Percentiles rank a stretch among this genome's conserved stretches.
Evolutionary conservation across 2,888 invertebrate species (phyloP).

Genomic region (Encarsia formosa): DNA sequence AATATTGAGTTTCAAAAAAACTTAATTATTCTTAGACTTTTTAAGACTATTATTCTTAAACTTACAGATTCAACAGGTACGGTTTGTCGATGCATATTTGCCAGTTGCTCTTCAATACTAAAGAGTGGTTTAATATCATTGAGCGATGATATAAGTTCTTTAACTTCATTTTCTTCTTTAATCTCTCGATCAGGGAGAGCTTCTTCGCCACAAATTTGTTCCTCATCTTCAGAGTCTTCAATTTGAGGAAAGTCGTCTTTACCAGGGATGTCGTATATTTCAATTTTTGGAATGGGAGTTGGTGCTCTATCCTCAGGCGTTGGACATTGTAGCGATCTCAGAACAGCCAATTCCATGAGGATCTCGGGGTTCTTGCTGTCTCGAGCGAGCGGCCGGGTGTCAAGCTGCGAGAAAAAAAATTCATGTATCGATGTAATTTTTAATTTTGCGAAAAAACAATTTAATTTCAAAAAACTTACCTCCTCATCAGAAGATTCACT

Average conservation of each 20-base stretch:
- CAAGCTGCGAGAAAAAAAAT: neutral
- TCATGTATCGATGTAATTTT: neutral
- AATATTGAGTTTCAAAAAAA: no score
- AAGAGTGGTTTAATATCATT: no score
- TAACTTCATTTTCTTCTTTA: slow-evolving; percentile 27
- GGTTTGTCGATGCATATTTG: no score
- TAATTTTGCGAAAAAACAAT: neutral
- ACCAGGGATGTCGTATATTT: slow-evolving; percentile 31
- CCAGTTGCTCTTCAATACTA: no score
- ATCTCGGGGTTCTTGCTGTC: slow-evolving; percentile 48
- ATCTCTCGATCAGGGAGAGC: slow-evolving; percentile 16
- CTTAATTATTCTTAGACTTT: no score
- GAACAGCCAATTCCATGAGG: slow-evolving; percentile 46
- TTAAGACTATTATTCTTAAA: no score
- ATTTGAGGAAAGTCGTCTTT: slow-evolving; percentile 43
- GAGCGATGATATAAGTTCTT: neutral
- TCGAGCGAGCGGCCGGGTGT: slow-evolving; percentile 38
- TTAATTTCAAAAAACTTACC: slow-evolving; percentile 28
- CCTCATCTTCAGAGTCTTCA: slow-evolving; percentile 30
- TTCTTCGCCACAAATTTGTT: neutral
- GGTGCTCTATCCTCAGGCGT: slow-evolving; percentile 42
- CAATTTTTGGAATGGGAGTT: slow-evolving; percentile 40
- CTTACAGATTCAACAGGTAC: no score
- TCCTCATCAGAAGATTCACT: slow-evolving; percentile 44
- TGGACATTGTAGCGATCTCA: slow-evolving; percentile 42